Evolutionary conservation across 2,113 vertebrate species (phyloP), one percentile per base, ranked within the genome.

Genomic region (Saccopteryx bilineata): DNA sequence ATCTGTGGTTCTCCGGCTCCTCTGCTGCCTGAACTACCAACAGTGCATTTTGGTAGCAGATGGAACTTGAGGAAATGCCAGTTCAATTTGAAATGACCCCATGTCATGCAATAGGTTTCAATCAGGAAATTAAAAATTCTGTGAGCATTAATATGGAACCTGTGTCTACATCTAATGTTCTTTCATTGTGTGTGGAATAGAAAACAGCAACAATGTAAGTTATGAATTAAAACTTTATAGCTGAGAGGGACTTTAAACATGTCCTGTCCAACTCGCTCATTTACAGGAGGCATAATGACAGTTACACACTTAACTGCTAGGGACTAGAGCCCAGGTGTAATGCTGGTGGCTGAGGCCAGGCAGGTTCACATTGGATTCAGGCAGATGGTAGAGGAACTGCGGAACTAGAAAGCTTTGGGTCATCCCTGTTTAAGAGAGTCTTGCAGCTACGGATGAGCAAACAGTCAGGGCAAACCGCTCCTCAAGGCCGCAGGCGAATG

Each of bases 21-120:
- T 95, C 69, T 96, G 75, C 63, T 75, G 75, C 71, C 74, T 92
- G 88, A 96, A 95, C 31, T 85, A 48, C 71, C 69, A 54, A 82
- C 86, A 87, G 33, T 96, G 18, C 33, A 72, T 96, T 89, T 94
- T 68, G 69, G 31, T 93, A 90, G 56, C 95, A 90, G 86, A 26
- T n/a, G 80, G 60, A 91, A 33, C 56, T 23, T 50, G 56, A 88
- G 31, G 86, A 97, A 84, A 50, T 86, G 54, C 48, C 63, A 88
- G 3, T 83, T 81, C 66, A 58, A 65, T 94, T 87, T 81, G 48
- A 61, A 86, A 6, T 52, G 75, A 23, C 78, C 76, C 23, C 18
- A 10, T 33, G 33, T 58, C 84, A n/a, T 82, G 58, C 52, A n/a
- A 7, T 86, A 23, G 71, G 19, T 84, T 93, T 96, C 87, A 83